A percentile compares a stretch with the other conserved stretches of the same genome.
Evolutionary conservation across 2,888 invertebrate genomes (phyloP).

Genomic region (Diarsia rubi): DNA sequence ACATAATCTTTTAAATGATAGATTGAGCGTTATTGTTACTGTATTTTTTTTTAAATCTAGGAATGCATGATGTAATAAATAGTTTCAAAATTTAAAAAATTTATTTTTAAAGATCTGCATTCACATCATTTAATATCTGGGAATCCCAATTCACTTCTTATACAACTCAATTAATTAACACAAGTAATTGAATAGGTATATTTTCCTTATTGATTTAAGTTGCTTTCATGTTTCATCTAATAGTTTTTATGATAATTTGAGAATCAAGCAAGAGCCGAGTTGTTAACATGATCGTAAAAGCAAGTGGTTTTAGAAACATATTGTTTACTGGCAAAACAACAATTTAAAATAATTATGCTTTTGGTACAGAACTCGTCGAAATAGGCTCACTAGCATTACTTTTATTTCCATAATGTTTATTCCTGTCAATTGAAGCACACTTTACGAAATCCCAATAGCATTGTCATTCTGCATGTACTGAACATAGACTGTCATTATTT

Average conservation of each 20-base stretch:
- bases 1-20: too few relatives aligned
- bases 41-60: too few relatives aligned
- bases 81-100: too few relatives aligned
- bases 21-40: too few relatives aligned
- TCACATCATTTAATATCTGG: slow-evolving; percentile 35
- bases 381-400: not conserved
- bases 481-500: slow-evolving; percentile 7
- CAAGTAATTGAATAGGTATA: not conserved
- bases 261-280: not conserved
- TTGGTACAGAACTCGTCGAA: not conserved
- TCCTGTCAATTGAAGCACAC: not conserved
- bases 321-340: not conserved
- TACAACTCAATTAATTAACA: slow-evolving; percentile 20
- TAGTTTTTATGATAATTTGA: not conserved
- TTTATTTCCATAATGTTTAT: not conserved
- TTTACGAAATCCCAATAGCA: not conserved
- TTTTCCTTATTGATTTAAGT: not conserved
- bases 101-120: too few relatives aligned
- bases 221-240: not conserved
- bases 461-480: not conserved
- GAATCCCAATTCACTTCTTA: slow-evolving; percentile 39
- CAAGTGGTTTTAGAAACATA: not conserved
- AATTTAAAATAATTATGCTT: not conserved
- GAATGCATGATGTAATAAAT: too few relatives aligned
- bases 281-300: not conserved